Evolutionary conservation across 2,797 vertebrate species (phyloP).

Genomic region (Tenualosa ilisha): DNA sequence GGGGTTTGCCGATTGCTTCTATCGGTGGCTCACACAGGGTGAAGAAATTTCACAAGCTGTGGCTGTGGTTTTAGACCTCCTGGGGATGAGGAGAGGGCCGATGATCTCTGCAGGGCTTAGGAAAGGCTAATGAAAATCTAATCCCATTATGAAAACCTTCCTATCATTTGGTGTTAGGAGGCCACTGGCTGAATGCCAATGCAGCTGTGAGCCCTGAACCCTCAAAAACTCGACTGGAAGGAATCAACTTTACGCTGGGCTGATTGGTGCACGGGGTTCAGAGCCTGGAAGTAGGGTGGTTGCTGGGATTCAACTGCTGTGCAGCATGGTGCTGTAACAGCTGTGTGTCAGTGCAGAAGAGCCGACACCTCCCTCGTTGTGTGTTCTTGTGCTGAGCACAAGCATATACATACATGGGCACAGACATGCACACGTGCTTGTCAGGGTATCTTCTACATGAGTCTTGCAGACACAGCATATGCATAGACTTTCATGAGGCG

Average conservation of each 20-base stretch:
- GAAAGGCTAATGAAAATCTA: background rate
- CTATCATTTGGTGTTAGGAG: background rate
- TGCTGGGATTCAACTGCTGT: no score
- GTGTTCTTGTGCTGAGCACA: background rate
- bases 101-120: background rate
- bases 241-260: no score
- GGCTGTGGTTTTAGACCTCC: background rate
- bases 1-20: background rate
- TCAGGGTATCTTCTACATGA: background rate
- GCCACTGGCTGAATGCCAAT: background rate
- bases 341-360: background rate
- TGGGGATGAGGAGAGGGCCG: background rate
- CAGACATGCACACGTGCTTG: background rate
- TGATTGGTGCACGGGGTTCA: no score
- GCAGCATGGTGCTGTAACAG: no score
- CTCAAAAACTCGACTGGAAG: no score
- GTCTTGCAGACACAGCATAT: constrained; percentile 17
- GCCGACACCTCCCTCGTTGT: background rate
- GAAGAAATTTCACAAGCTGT: background rate
- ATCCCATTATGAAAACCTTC: constrained; percentile 11
- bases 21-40: background rate
- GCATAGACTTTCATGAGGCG: constrained; percentile 25
- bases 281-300: no score
- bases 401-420: background rate
- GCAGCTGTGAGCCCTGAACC: no score